Conservation (phyloP, 1,140 invertebrate genomes). For the Sycophila sp. region DNA sequence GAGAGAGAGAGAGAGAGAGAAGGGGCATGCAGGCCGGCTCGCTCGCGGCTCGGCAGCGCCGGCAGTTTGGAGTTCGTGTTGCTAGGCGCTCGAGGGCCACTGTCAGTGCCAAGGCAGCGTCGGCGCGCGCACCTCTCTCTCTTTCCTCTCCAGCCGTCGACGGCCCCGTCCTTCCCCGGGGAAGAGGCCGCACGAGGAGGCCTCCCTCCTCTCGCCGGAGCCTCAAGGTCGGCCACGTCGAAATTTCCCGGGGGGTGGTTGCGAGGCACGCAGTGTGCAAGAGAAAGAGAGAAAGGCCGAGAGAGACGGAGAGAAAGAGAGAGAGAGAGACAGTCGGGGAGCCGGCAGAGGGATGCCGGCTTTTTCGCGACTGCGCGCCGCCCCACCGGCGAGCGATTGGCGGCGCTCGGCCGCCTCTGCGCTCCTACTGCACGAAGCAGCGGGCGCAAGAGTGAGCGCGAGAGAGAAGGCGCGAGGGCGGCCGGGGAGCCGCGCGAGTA, state of each 20-base stretch:
- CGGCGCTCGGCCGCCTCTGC: too few relatives aligned
- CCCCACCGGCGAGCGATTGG: too few relatives aligned
- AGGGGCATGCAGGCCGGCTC: not conserved
- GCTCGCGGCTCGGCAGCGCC: not conserved
- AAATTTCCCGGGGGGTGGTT: not conserved
- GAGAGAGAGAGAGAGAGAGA: constrained; percentile 17
- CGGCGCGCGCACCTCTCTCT: constrained; percentile 23
- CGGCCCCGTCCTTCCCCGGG: not conserved
- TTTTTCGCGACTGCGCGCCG: constrained; percentile 32
- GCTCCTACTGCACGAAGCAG: not conserved
- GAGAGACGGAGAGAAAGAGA: constrained; percentile 24
- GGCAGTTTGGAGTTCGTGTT: constrained; percentile 46
- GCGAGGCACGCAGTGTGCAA: not conserved
- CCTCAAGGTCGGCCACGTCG: not conserved
- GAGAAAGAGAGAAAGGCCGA: constrained; percentile 23
- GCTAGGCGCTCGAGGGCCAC: constrained; percentile 55
- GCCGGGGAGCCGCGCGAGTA: too few relatives aligned
- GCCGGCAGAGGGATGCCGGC: constrained; percentile 46
- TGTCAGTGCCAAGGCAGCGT: constrained; percentile 56
- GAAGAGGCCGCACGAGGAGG: constrained; percentile 1
- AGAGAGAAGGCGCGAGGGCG: too few relatives aligned
- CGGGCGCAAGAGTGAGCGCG: not conserved
- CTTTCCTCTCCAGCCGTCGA: not conserved
- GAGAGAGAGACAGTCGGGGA: constrained; percentile 4
- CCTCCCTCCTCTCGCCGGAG: not conserved